These are phyloP conservation scores for Tachysurus vachellii DNA, from an alignment of 2,113 vertebrate species.

Conservation along the genomic window DNA sequence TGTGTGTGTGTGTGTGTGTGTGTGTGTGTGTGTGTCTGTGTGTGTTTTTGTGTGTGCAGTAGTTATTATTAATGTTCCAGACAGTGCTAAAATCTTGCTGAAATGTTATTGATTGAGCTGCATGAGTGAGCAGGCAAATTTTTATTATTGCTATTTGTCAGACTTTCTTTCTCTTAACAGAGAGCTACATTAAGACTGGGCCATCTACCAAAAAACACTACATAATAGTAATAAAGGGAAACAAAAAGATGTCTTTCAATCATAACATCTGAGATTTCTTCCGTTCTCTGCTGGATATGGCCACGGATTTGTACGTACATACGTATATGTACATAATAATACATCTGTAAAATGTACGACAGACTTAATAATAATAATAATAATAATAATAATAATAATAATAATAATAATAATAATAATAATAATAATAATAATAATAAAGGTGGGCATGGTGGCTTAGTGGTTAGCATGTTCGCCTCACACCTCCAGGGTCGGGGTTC, in stretches of 20 bases:
- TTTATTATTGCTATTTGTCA: slow-evolving; percentile 31
- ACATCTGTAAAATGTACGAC: too few relatives aligned
- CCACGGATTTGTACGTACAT: neutral
- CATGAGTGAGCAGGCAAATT: slow-evolving; percentile 42
- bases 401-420: too few relatives aligned
- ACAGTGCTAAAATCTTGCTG: slow-evolving; percentile 12
- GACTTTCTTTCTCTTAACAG: slow-evolving; percentile 17
- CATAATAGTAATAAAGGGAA: neutral
- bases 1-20: slow-evolving; percentile 14
- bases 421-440: too few relatives aligned
- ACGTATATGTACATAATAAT: neutral
- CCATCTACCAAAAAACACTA: neutral
- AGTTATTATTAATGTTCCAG: slow-evolving; percentile 40
- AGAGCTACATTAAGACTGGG: neutral
- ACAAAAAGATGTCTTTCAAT: neutral
- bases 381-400: too few relatives aligned
- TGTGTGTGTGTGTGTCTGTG: neutral
- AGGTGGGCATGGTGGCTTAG: too few relatives aligned
- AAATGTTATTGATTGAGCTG: slow-evolving; percentile 37
- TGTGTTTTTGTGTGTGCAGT: neutral
- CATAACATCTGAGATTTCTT: neutral
- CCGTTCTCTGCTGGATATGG: neutral
- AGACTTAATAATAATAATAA: neutral
- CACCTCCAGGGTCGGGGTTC: too few relatives aligned
- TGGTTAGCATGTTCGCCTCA: too few relatives aligned